Base-by-base conservation (phyloP, 2,797 vertebrate species). In the Rhinoraja longicauda region DNA sequence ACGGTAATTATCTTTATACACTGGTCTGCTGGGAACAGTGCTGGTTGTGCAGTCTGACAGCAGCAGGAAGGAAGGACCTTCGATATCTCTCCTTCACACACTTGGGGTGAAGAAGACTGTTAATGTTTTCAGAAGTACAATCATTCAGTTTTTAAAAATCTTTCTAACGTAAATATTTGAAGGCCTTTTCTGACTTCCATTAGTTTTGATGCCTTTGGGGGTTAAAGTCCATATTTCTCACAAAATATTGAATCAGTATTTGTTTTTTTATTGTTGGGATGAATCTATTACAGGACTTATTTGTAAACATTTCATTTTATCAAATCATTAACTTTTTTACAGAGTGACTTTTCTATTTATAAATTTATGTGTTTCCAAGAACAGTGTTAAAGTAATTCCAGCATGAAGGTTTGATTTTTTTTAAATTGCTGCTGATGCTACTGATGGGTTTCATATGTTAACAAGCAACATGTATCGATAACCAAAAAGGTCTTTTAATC, bases 261-360 rank as follows among this genome's bases (percentile, higher is more conserved):
- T 57, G 53, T 64, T 62, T 62, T 67, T 90, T 36, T 70, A 39
- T n/a, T 36, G 15, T 17, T 36, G 36, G 32, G 32, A 32, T 36
- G 36, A 45, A 17, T 79, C 45, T 29, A 79, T 45, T 79, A 32
- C n/a, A 8, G 32, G 32, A 90, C 17, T 19, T 70, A 19, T 45
- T 90, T 79, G 32, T 32, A 21, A 90, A 70, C 15, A 90, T 36
- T 64, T 32, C 32, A 67, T 36, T 67, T 45, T 29, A 19, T 12
- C 24, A 13, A 86, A 86, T 86, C 29, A 82, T 86, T n/a, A 62
- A 57, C 82, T 62, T 82, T 86, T 62, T 45, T 45, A 62, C 82
- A 29, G 15, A 39, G 36, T 79, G 39, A 59, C 45, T 21, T 82
- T 53, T 7, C 62, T 59, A 62, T 86, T 86, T 62, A 26, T 86